Conservation (phyloP, 2,797 vertebrate genomes). For the Apogon talboti region DNA sequence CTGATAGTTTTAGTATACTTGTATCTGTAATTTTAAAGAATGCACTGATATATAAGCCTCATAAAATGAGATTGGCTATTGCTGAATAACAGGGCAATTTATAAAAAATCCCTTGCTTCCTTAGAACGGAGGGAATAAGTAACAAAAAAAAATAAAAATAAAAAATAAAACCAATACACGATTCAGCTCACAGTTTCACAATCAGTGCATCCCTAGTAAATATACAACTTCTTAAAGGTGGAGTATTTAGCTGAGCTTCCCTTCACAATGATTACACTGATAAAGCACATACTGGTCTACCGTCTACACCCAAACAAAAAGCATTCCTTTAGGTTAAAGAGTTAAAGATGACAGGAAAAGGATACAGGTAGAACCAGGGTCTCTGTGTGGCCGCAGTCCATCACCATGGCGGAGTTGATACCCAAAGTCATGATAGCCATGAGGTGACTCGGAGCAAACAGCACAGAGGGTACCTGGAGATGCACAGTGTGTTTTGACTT, state of each 20-base stretch:
- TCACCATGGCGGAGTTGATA: conserved; percentile 96
- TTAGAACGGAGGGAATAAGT: too few species aligned
- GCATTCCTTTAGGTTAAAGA: background rate
- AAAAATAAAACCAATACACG: too few species aligned
- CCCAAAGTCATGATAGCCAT: conserved; percentile 97
- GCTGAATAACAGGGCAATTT: too few species aligned
- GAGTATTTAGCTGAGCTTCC: too few species aligned
- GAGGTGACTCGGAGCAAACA: conserved; percentile 95
- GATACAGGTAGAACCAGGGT: conserved; percentile 97
- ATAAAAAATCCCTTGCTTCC: too few species aligned
- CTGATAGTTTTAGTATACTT: background rate
- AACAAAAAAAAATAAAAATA: too few species aligned
- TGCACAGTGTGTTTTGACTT: background rate
- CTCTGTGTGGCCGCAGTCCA: conserved; percentile 96
- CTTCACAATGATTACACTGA: background rate
- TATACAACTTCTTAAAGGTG: too few species aligned
- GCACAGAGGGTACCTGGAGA: conserved; percentile 92
- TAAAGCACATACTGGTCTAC: background rate
- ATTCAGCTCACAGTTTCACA: too few species aligned
- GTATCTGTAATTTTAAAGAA: background rate
- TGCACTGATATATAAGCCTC: too few species aligned
- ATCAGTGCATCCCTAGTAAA: too few species aligned
- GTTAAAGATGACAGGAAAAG: conserved; percentile 56
- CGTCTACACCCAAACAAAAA: background rate
- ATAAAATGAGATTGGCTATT: too few species aligned